A percentile compares a stretch with the other conserved stretches of the same genome.
These are phyloP conservation scores for Scrobipalpa costella DNA, from an alignment of 2,888 invertebrate species.

Conservation along the genomic window DNA sequence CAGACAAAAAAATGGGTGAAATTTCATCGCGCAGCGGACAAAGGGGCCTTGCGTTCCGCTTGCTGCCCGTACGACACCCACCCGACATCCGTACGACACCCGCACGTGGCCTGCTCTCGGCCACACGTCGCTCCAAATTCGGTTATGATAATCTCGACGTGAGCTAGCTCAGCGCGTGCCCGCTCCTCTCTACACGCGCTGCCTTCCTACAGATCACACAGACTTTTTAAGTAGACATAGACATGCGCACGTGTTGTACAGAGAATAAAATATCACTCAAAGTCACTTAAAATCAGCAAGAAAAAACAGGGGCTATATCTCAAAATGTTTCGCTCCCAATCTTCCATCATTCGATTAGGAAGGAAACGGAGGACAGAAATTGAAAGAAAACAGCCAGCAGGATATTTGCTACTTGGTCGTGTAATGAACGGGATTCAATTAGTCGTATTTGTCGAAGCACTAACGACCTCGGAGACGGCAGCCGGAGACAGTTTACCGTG, in stretches of 20 bases:
- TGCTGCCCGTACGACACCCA: not conserved
- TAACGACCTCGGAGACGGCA: conserved; percentile 43
- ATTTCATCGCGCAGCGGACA: conserved; percentile 25
- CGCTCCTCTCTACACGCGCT: conserved; percentile 25
- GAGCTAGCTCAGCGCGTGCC: conserved; percentile 29
- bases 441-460: conserved; percentile 42
- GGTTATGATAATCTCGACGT: conserved; percentile 36
- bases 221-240: not conserved
- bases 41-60: conserved; percentile 2
- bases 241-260: conserved; percentile 8
- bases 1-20: conserved; percentile 21
- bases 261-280: conserved; percentile 5
- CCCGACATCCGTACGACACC: not conserved
- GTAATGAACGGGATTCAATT: conserved; percentile 44
- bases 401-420: conserved; percentile 28
- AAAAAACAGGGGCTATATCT: not conserved
- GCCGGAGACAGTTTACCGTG: conserved; percentile 43
- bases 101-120: not conserved
- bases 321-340: not conserved
- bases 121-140: conserved; percentile 27
- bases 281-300: not conserved
- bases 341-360: conserved; percentile 7
- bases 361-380: conserved; percentile 11
- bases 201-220: conserved; percentile 4
- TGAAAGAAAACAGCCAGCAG: conserved; percentile 22